Evolutionary conservation across 1,140 invertebrate genomes (phyloP), one percentile per base, ranked within the genome.

Genomic region (Leptopilina boulardi): DNA sequence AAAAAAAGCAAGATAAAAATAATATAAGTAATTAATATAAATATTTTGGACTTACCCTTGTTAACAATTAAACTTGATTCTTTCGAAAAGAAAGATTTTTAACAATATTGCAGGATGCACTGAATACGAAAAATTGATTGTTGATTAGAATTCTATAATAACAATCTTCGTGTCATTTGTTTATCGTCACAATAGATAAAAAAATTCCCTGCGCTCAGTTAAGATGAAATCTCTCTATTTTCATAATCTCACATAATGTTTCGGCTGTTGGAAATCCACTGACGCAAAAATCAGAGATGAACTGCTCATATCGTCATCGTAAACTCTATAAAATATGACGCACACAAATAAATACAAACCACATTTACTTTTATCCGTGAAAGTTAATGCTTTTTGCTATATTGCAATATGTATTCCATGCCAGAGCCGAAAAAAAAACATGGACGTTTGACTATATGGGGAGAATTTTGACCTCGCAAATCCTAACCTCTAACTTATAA

Each of bases 281-380:
- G 59, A 66, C 21, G 59, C 59, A 66, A n/a, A 18, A 5, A 66
- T 30, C 15, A 23, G 59, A 3, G 13, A 0, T n/a, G 4, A 30
- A 66, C 10, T 15, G 11, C 15, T 15, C 59, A 66, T 66, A 30
- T 30, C 59, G 15, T 66, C 59, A 66, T 10, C 11, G 59, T 13
- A 30, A 21, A 66, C 26, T 66, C 23, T 30, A 30, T 30, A 30
- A 34, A 66, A 26, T 30, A n/a, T 66, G 59, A 66, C 59, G 59
- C 59, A 30, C 59, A 0, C 59, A 11, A 30, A 21, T 21, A 54
- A 54, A 54, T 21, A 21, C 51, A 54, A 66, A 23, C 26, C 21
- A 66, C 26, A 30, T 66, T 66, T 30, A 30, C 13, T 30, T 66
- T 66, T 66, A 30, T 66, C 13, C 59, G 59, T 66, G 59, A 66